A percentile compares a stretch with the other conserved stretches of the same genome.
Conservation (phyloP, 2,888 invertebrate species). For the Acronicta psi region DNA sequence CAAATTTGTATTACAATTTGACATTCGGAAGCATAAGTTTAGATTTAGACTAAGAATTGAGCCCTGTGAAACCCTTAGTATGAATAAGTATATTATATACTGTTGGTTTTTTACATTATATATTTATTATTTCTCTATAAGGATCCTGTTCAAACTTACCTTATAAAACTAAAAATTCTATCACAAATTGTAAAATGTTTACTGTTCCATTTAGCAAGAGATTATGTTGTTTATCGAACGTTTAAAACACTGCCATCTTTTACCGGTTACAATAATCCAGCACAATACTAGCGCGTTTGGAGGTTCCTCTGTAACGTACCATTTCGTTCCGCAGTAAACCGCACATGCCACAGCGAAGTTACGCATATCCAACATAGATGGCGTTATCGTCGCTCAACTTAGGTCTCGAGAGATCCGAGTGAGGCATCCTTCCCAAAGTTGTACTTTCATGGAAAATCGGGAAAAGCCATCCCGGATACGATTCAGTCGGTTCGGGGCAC, state of each 20-base stretch:
- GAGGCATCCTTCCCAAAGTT: conserved; percentile 56
- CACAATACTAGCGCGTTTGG: not conserved
- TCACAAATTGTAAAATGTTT: no score
- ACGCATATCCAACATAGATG: conserved; percentile 39
- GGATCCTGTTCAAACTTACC: no score
- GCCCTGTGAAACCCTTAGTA: no score
- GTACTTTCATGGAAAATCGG: conserved; percentile 71
- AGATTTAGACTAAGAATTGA: no score
- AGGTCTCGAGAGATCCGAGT: conserved; percentile 37
- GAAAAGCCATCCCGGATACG: conserved; percentile 80
- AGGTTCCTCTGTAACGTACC: not conserved
- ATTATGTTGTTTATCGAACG: no score
- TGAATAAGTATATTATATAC: no score
- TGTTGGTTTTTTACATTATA: no score
- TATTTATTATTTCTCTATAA: no score
- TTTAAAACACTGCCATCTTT: conserved; percentile 35
- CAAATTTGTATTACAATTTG: no score
- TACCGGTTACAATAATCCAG: not conserved
- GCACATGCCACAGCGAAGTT: conserved; percentile 51
- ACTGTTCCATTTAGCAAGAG: no score
- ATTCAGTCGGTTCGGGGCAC: conserved; percentile 83
- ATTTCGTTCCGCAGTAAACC: conserved; percentile 15
- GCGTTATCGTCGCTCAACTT: conserved; percentile 23
- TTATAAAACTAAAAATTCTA: not conserved
- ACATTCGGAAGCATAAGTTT: no score